Percentiles rank a stretch among this genome's conserved stretches.
phyloP scores from a whole-genome alignment of 2,113 vertebrate genomes.

The Symphodus melops region DNA sequence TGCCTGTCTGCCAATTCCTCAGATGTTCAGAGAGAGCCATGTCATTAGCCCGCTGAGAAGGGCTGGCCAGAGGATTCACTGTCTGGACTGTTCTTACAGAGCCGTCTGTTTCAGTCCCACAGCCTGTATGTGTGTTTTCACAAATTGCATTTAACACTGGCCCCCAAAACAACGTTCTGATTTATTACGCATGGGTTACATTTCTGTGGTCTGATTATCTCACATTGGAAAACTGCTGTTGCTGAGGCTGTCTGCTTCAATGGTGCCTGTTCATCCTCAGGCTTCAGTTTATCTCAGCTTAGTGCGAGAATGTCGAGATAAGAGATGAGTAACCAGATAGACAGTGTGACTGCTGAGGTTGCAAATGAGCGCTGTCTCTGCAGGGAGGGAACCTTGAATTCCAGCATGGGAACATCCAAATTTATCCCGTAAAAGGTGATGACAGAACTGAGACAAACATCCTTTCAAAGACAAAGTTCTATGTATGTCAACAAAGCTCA shows the following conservation, averaged over 20 bases:
- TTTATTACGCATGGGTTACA: constrained; percentile 28
- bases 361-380: constrained; percentile 6
- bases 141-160: constrained; percentile 20
- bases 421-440: constrained; percentile 28
- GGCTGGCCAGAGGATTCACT: constrained; percentile 51
- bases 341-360: constrained; percentile 17
- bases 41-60: constrained; percentile 66
- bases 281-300: constrained; percentile 58
- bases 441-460: constrained; percentile 47
- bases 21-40: constrained; percentile 70
- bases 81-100: constrained; percentile 50
- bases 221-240: constrained; percentile 32
- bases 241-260: constrained; percentile 24
- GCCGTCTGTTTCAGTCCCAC: constrained; percentile 32
- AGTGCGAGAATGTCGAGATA: constrained; percentile 53
- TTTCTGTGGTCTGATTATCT: constrained; percentile 47
- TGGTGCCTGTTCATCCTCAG: constrained; percentile 60
- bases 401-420: constrained; percentile 29
- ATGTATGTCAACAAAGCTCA: constrained; percentile 45
- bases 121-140: constrained; percentile 42
- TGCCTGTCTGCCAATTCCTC: constrained; percentile 74
- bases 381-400: not conserved
- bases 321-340: constrained; percentile 61
- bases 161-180: constrained; percentile 22
- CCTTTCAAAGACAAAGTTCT: constrained; percentile 35